Evolutionary conservation across 2,113 vertebrate species (phyloP).

Genomic region (Sakesphorus luctuosus): DNA sequence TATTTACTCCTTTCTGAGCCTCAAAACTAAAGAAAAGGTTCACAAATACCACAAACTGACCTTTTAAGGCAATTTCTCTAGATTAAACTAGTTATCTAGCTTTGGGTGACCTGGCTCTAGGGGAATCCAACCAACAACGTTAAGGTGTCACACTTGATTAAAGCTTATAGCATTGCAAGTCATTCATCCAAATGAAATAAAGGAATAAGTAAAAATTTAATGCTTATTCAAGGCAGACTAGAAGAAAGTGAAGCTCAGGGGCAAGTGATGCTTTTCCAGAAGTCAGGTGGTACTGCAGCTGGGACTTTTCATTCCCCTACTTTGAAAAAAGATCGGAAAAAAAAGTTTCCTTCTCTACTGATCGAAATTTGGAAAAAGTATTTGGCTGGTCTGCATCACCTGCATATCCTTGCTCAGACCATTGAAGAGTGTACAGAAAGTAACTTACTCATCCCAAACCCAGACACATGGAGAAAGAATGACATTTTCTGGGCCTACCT

Average conservation of each 20-base stretch:
- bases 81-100: background rate
- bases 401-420: background rate
- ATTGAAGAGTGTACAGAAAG: background rate
- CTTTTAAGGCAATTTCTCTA: background rate
- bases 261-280: background rate
- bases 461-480: background rate
- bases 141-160: background rate
- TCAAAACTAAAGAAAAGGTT: background rate
- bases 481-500: background rate
- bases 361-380: background rate
- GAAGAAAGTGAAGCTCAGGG: background rate
- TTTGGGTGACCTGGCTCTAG: background rate
- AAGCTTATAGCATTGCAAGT: background rate
- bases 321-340: background rate
- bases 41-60: background rate
- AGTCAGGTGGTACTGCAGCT: background rate
- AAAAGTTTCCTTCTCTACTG: background rate
- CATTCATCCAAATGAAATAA: background rate
- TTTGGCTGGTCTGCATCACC: background rate
- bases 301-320: background rate
- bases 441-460: background rate
- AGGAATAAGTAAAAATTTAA: background rate
- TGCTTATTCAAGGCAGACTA: background rate
- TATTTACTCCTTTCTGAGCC: background rate
- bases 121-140: background rate